Percentiles rank a stretch among this genome's conserved stretches.
Evolutionary conservation across 2,888 invertebrate genomes (phyloP).

Genomic region (Salpingus planirostris): DNA sequence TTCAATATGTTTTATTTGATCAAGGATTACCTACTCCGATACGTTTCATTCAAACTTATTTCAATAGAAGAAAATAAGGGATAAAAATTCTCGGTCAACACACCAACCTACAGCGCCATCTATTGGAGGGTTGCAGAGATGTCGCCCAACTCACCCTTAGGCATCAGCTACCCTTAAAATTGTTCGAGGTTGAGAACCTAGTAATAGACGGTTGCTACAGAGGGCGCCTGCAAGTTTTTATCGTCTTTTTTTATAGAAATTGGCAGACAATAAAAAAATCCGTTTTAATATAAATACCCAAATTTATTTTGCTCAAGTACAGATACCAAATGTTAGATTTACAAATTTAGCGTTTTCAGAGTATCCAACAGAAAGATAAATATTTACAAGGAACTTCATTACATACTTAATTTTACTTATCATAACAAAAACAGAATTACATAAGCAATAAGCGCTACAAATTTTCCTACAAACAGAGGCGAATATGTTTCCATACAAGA

Average conservation of each 20-base stretch:
- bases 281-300: constrained; percentile 17
- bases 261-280: too few relatives aligned
- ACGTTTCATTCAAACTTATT: too few relatives aligned
- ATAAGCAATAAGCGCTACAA: constrained; percentile 12
- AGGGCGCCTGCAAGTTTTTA: too few relatives aligned
- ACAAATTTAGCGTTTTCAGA: constrained; percentile 19
- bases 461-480: constrained; percentile 12
- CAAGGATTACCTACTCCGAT: constrained; percentile 2
- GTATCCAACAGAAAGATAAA: constrained; percentile 17
- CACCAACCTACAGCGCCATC: too few relatives aligned
- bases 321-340: constrained; percentile 19
- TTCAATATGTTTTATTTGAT: constrained; percentile 6
- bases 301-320: constrained; percentile 21
- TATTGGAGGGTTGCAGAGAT: too few relatives aligned
- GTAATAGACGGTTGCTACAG: too few relatives aligned
- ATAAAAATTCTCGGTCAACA: too few relatives aligned
- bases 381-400: constrained; percentile 19
- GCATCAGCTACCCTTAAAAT: too few relatives aligned
- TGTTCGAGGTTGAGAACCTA: too few relatives aligned
- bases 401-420: constrained; percentile 10
- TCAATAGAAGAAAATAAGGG: too few relatives aligned
- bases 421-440: constrained; percentile 5
- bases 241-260: too few relatives aligned
- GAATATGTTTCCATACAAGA: constrained; percentile 10
- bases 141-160: too few relatives aligned